Conservation (phyloP, 2,113 vertebrate species). For the Fukomys damarensis region DNA sequence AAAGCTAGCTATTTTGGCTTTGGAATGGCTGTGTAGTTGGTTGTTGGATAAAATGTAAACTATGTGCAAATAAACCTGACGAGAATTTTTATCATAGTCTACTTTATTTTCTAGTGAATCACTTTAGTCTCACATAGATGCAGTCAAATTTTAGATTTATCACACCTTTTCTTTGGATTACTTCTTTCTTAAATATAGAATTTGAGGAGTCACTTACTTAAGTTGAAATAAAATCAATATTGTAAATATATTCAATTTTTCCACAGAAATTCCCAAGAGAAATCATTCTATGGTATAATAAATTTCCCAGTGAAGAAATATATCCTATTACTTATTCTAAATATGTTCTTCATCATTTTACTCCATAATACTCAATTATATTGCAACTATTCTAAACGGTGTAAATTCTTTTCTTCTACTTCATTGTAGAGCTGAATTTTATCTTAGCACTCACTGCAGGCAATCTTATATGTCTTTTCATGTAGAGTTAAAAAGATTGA, state of each 20-base stretch:
- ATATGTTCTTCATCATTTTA: conserved; percentile 44
- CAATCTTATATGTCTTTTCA: neutral
- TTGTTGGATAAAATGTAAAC: neutral
- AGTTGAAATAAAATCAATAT: conserved; percentile 69
- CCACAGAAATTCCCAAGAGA: conserved; percentile 33
- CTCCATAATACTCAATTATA: conserved; percentile 37
- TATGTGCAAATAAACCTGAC: neutral
- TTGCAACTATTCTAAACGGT: neutral
- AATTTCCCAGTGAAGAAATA: conserved; percentile 42
- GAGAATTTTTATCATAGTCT: conserved; percentile 2
- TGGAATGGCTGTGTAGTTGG: neutral
- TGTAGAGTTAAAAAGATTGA: neutral
- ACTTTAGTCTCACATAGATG: conserved; percentile 60
- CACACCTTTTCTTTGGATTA: conserved; percentile 61
- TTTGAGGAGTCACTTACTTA: conserved; percentile 67
- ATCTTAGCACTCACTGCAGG: neutral
- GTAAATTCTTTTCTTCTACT: neutral
- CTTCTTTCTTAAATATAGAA: conserved; percentile 74
- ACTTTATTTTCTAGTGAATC: conserved; percentile 50
- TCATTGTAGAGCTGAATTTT: neutral
- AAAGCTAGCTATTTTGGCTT: neutral
- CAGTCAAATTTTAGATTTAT: conserved; percentile 77
- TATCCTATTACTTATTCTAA: conserved; percentile 52
- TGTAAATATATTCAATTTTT: conserved; percentile 45
- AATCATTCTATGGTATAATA: conserved; percentile 15